Conservation (phyloP, 1,140 invertebrate genomes). For the Aphelenchoides avenae region DNA sequence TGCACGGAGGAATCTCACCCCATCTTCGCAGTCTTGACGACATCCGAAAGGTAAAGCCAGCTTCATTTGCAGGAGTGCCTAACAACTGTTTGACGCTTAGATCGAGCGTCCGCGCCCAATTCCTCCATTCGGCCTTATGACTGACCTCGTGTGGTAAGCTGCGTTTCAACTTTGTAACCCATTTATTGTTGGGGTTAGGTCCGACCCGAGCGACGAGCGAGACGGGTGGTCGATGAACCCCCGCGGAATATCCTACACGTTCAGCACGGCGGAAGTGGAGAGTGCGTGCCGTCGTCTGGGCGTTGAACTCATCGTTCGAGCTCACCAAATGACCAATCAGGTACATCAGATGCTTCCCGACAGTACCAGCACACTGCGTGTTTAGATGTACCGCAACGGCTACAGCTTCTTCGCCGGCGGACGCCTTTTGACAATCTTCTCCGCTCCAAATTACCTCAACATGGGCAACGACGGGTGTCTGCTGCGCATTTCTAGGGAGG, state of each 20-base stretch:
- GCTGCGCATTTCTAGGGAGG: slow-evolving; percentile 22
- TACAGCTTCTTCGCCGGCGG: slow-evolving; percentile 24
- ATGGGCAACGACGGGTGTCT: slow-evolving; percentile 19
- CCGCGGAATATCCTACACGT: slow-evolving; percentile 43
- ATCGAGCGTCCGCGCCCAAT: slow-evolving; percentile 33
- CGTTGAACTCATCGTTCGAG: slow-evolving; percentile 22
- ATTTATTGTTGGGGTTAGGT: not conserved
- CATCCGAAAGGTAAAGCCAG: slow-evolving; percentile 24
- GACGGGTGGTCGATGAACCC: slow-evolving; percentile 28
- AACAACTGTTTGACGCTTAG: slow-evolving; percentile 7
- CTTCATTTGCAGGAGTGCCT: not conserved
- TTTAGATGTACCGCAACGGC: slow-evolving; percentile 18
- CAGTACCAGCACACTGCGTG: not conserved
- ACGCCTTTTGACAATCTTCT: slow-evolving; percentile 24
- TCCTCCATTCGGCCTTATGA: slow-evolving; percentile 31
- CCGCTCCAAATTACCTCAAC: slow-evolving; percentile 30
- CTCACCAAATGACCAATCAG: slow-evolving; percentile 17
- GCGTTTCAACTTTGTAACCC: no score
- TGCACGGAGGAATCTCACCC: slow-evolving; percentile 73
- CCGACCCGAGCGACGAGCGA: slow-evolving; percentile 9
- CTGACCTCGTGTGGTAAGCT: slow-evolving; percentile 23
- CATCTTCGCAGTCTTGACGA: slow-evolving; percentile 66
- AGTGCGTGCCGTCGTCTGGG: slow-evolving; percentile 8
- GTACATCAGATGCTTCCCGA: not conserved
- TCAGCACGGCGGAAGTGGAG: slow-evolving; percentile 30